Evolutionary conservation across 2,888 invertebrate genomes (phyloP), one percentile per base, ranked within the genome.

Genomic region (Noctua comes): DNA sequence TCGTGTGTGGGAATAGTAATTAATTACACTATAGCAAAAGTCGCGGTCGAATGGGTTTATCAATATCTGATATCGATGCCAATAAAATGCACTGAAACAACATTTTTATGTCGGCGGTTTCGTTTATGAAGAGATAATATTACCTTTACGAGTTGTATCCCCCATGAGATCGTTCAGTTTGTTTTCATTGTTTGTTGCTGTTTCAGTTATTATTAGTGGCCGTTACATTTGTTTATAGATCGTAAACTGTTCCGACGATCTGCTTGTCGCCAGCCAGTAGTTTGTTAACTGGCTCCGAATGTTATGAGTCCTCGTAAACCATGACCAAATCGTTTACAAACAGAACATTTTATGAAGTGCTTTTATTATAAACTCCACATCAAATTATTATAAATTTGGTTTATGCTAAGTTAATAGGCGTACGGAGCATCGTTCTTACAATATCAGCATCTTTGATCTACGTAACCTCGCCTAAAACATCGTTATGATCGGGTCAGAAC

Each of bases 121-220:
- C 90, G 93, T 96, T 96, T 96, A 96, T 96, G 95, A 95, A 96
- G 96, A 96, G 95, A 96, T 96, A 96, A 96, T 95, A 94, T 94
- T 95, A 96, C 96, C 96, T 96, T 96, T 96, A 96, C 94, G 96
- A 94, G 94, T 93, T 91, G 93, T 93, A 92, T 93, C 91, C 92
- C 83, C 90, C 92, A 88, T 91, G 93, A 91, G 94, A 93, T 90
- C 92, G 92, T 93, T 94, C 92, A 91, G 93, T 93, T 94, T 94
- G 94, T 95, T 96, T 96, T 95, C 95, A 95, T 94, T 95, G 95
- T 95, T 94, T 95, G 95, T 91, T 95, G 94, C 95, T 95, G 95
- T 96, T 96, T 94, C 96, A 93, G 95, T 96, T 97, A 96, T 96
- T 96, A 96, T 96, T 96, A 96, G 95, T 96, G 95, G 94, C 92